Evolutionary conservation across 2,797 vertebrate genomes (phyloP).

Genomic region (Protonibea diacanthus): DNA sequence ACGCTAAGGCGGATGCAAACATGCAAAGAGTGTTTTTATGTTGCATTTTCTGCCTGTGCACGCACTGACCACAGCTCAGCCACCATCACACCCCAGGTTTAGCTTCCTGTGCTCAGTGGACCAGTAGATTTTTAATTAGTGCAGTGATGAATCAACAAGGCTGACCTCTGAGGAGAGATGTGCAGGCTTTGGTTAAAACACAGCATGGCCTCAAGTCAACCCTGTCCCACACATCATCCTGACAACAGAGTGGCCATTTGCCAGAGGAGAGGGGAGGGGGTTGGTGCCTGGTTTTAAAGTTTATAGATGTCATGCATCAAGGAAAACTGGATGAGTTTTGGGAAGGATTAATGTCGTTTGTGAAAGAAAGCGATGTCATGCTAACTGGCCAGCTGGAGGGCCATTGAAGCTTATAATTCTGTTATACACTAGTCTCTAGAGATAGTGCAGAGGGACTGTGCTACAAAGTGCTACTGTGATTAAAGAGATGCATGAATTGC

Average conservation of each 20-base stretch:
- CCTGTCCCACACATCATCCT: constrained; percentile 35
- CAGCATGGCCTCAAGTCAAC: constrained; percentile 49
- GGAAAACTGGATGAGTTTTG: constrained; percentile 35
- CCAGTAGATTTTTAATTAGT: constrained; percentile 75
- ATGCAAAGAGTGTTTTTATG: background rate
- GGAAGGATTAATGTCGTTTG: constrained; percentile 42
- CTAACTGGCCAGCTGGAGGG: constrained; percentile 41
- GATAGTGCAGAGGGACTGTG: constrained; percentile 20
- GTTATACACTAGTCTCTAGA: constrained; percentile 39
- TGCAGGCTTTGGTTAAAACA: constrained; percentile 59
- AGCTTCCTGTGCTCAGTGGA: constrained; percentile 70
- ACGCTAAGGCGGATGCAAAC: background rate
- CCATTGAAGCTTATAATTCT: constrained; percentile 32
- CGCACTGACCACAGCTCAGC: constrained; percentile 43
- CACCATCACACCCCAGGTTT: constrained; percentile 48
- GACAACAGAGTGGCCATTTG: constrained; percentile 22
- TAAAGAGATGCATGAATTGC: constrained; percentile 49
- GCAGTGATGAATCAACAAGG: constrained; percentile 68
- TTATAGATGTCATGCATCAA: constrained; percentile 55
- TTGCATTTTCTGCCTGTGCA: constrained; percentile 10
- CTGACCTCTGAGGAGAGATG: constrained; percentile 55
- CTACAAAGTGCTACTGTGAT: constrained; percentile 43
- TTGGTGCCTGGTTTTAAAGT: constrained; percentile 45
- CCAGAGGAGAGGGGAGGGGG: background rate
- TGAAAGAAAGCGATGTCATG: constrained; percentile 27